Evolutionary conservation across 2,113 vertebrate species (phyloP).

Genomic region (Tapirus terrestris): DNA sequence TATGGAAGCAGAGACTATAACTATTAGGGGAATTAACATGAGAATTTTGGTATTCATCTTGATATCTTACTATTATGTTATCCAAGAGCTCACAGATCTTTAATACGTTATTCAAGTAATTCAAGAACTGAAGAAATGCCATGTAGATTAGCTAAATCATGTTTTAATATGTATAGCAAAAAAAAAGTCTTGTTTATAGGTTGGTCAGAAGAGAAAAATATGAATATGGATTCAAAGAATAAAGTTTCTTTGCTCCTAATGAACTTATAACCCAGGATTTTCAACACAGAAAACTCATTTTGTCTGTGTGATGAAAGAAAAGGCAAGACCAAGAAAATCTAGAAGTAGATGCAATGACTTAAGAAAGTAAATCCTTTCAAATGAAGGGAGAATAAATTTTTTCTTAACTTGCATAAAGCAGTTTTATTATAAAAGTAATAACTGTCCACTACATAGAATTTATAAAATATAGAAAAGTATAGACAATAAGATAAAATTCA

Average conservation of each 20-base stretch:
- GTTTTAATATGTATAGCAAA: neutral
- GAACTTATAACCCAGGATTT: slow-evolving; percentile 7
- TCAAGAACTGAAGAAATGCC: neutral
- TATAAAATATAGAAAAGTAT: neutral
- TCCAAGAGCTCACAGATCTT: neutral
- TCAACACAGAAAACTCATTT: neutral
- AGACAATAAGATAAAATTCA: neutral
- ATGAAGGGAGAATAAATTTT: neutral
- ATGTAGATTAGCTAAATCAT: neutral
- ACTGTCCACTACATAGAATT: neutral
- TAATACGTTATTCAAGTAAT: neutral
- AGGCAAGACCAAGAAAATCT: neutral
- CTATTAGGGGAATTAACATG: neutral
- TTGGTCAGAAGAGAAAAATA: neutral
- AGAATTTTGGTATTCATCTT: neutral
- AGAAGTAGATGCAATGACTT: neutral
- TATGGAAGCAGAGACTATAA: neutral
- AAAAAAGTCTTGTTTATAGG: neutral
- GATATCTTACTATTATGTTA: neutral
- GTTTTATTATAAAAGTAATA: neutral
- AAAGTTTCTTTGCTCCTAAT: neutral
- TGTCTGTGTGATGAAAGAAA: slow-evolving; percentile 62
- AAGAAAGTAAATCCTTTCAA: neutral
- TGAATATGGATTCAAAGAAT: neutral
- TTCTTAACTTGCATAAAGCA: neutral